Evolutionary conservation across 2,888 invertebrate genomes (phyloP), one percentile per base, ranked within the genome.

Genomic region (Muschampia plurimacula): DNA sequence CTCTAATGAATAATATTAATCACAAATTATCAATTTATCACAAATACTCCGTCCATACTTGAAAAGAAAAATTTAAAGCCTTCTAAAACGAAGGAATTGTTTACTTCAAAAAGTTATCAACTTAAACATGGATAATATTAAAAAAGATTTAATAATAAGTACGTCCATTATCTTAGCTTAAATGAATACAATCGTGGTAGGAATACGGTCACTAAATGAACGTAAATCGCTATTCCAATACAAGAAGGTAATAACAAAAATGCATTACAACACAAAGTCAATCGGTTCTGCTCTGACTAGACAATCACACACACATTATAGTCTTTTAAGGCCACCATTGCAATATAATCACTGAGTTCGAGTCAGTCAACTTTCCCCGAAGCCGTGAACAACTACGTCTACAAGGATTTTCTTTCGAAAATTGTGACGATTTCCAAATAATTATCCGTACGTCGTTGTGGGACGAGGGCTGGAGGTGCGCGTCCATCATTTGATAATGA

Each of bases 21-120:
- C 12, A 57, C 69, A 73, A 36, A 63, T 44, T 8, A 44, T 69
- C 52, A 64, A 73, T 46, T 69, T 59, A 73, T 75, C 72, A 75
- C 66, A 64, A 70, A 36, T 60, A 36, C 60, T 22, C 52, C 46
- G 9, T 70, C 60, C 46, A 72, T 74, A 69, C 71, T 68, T 72
- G 76, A 80, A 80, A 67, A 73, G 55, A 15, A 63, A 39, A 74
- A 76, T 79, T 81, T 78, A 68, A 67, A 69, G 77, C 90, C 91
- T 91, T 91, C 91, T 91, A 91, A 89, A 91, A 91, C 90, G 91
- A 91, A 91, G 91, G 89, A 80, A 74, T 28, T 57, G 28, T 69
- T 66, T 74, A 75, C 74, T 62, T 6, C 13, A 39, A 49, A 52
- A 65, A 55, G 15, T 59, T 55, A 64, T 66, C 39, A 44, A 64